These are phyloP conservation scores for Melanotaenia pygmaea DNA, from an alignment of 2,797 vertebrate genomes.

Conservation along the genomic window DNA sequence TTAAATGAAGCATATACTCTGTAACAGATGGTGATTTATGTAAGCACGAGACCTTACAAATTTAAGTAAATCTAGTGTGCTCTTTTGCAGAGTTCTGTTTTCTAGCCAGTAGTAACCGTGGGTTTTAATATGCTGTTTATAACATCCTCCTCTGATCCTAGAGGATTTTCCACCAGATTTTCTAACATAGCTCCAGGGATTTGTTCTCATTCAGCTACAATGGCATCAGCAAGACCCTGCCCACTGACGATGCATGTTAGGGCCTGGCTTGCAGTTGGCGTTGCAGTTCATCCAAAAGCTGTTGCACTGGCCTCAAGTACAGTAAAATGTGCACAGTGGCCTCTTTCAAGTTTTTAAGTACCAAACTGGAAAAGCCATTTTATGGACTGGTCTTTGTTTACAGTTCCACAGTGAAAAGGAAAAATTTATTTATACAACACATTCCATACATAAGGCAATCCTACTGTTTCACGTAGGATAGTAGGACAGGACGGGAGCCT, in stretches of 20 bases:
- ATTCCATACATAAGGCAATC: too few relatives aligned
- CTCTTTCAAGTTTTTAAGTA: neutral
- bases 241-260: neutral
- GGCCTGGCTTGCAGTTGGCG: neutral
- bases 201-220: neutral
- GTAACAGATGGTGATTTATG: conserved; percentile 1
- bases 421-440: too few relatives aligned
- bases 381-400: neutral
- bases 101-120: neutral
- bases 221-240: neutral
- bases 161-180: neutral
- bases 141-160: neutral
- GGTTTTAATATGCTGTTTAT: conserved; percentile 5
- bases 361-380: neutral
- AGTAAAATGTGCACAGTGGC: too few relatives aligned
- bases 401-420: neutral
- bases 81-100: neutral
- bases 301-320: neutral
- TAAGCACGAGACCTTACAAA: neutral
- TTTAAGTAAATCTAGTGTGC: neutral
- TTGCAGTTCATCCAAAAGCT: conserved; percentile 18
- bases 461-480: too few relatives aligned
- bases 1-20: neutral
- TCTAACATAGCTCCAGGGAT: neutral
- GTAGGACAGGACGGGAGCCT: neutral